Conservation (phyloP, 2,888 invertebrate species). For the Agrenia bidenticulata region DNA sequence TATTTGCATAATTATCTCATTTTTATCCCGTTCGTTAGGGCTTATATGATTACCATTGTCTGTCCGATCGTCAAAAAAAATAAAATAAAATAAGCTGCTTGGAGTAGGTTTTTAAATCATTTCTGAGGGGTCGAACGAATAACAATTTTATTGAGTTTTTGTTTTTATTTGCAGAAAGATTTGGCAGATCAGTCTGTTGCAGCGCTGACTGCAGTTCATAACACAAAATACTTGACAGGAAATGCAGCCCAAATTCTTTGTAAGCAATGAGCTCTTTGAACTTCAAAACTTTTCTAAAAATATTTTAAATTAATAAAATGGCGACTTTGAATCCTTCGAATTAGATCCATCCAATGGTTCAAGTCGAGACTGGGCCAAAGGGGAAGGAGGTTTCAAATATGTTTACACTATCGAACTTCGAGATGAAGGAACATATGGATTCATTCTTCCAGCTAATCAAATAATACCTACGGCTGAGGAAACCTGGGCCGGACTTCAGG, state of each 20-base stretch:
- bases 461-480: constrained; percentile 54
- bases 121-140: no score
- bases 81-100: no score
- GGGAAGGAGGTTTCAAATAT: constrained; percentile 44
- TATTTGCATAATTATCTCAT: no score
- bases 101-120: no score
- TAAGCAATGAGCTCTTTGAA: constrained; percentile 26
- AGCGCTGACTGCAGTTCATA: constrained; percentile 54
- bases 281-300: neutral
- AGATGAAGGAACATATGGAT: constrained; percentile 58
- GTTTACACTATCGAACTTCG: constrained; percentile 55
- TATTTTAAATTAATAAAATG: constrained; percentile 1
- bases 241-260: constrained; percentile 53
- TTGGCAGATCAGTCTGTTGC: constrained; percentile 28
- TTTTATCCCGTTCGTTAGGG: no score
- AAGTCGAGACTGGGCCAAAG: constrained; percentile 51
- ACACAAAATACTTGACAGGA: constrained; percentile 55
- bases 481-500: constrained; percentile 49
- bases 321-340: no score
- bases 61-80: no score
- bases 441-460: constrained; percentile 56
- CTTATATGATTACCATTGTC: no score
- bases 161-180: neutral
- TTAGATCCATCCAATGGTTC: constrained; percentile 46
- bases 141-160: neutral